Base-by-base conservation (phyloP, 2,113 vertebrate species). In the Gracilinanus agilis region DNA sequence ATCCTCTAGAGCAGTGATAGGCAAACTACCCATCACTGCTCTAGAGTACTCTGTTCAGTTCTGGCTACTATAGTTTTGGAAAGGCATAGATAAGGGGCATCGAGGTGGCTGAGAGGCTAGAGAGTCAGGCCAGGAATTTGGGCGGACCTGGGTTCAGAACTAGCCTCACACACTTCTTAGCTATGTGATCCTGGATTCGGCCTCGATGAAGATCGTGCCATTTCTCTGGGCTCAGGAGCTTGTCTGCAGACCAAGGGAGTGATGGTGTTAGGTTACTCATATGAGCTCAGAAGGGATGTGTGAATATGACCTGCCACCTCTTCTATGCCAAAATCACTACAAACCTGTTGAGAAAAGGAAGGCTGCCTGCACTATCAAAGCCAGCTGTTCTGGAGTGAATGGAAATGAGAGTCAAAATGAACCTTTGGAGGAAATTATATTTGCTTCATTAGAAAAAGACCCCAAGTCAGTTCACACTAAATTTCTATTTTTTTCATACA, bases 241-340 rank as follows among this genome's bases (percentile, higher is more conserved):
- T 49, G 49, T 49, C 49, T 49, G 34, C 67, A 75, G 67, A 75
- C 34, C 16, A n/a, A n/a, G 16, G 34, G 67, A 75, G 19, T 6
- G 4, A 75, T 75, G 67, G 16, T 13, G 11, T n/a, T 75, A 75
- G 67, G 67, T 75, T 75, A 75, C 67, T 75, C 34, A 75, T 29
- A n/a, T 44, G 88, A 89, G 49, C 44, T 49, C 88, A 53, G 34
- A 75, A 89, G 88, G 49, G 88, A 23, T 89, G 40, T 89, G 88
- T 89, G 25, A 89, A 89, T 89, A 44, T 44, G 49, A 89, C 88
- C 88, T 89, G 88, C 49, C 88, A 89, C 88, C 44, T 89, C 24
- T 27, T 89, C 44, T 19, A 53, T 89, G 49, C 49, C 88, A 89
- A 53, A 89, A 53, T 89, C 88, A 53, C 88, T 53, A 89, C 9